Conservation (phyloP, 2,888 invertebrate species). For the Andricus curvator region DNA sequence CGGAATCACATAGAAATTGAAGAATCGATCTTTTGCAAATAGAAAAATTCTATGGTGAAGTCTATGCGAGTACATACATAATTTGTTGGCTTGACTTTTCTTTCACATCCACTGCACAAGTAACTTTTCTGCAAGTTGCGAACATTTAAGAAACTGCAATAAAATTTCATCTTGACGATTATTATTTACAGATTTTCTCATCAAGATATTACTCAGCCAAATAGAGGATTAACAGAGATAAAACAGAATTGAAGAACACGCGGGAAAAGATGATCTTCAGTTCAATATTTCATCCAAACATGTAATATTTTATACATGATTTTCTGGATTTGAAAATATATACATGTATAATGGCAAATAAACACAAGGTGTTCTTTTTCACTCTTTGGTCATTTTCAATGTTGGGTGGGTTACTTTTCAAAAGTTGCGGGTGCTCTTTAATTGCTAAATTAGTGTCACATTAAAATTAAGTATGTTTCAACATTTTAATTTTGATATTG, state of each 20-base stretch:
- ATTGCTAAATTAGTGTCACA: too few species aligned
- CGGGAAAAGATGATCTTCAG: not conserved
- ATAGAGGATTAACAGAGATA: not conserved
- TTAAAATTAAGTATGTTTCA: too few species aligned
- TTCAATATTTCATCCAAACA: not conserved
- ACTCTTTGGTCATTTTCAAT: not conserved
- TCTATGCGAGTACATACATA: not conserved
- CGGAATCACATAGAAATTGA: not conserved
- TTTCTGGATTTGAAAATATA: not conserved
- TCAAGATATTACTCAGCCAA: not conserved
- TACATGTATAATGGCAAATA: not conserved
- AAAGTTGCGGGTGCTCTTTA: too few species aligned
- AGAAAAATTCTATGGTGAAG: not conserved
- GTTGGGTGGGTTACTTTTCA: too few species aligned
- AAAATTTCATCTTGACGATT: not conserved
- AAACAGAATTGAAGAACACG: conserved; percentile 12
- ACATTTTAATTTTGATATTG: too few species aligned
- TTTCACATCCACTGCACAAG: not conserved
- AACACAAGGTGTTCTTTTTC: not conserved
- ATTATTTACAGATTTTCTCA: not conserved
- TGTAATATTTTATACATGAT: not conserved
- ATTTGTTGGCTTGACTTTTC: not conserved
- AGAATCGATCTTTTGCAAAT: not conserved
- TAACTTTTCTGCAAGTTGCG: not conserved
- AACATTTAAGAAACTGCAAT: not conserved